Evolutionary conservation across 1,140 invertebrate species (phyloP), one percentile per base, ranked within the genome.

Genomic region (Triops longicaudatus): DNA sequence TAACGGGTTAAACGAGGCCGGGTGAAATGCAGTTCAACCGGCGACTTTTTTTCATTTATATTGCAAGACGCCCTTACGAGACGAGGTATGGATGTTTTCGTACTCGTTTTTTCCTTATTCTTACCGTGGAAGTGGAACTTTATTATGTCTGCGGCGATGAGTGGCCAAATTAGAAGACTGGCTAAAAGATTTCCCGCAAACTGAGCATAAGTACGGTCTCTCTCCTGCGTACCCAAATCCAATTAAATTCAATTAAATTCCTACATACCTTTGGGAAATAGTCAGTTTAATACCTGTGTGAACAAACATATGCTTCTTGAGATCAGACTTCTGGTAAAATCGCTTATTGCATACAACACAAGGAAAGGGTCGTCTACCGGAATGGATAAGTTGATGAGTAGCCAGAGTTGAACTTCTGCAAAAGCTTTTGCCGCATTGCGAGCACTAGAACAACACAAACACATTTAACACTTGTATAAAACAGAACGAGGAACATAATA

Each of bases 241-340:
- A 27, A 76, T 71, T 44, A 31, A 10, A 75, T 41, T 11, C 9
- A 44, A 75, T n/a, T 43, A 44, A 75, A 75, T 75, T 11, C 42
- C 2, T 50, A 31, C 10, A 75, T 10, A 7, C 9, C 12, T 14
- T 27, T 17, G 74, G n/a, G 75, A 42, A 28, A n/a, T 7, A 76
- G 0, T 7, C 7, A 26, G 43, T 22, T 27, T 14, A 50, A 71
- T 31, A 76, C 76, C 76, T 74, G 76, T 77, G 41, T 77, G 76
- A 22, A 77, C 76, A 27, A 73, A 73, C 26, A 73, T 73, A 31
- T 77, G 76, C 50, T 77, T 77, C 43, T 77, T 77, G 71, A 77
- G 72, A 73, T 77, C 76, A 22, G 76, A 77, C 27, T 77, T 77
- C 28, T 77, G 76, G 72, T 77, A 77, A 73, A 77, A 77, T 26